Evolutionary conservation across 2,113 vertebrate species (phyloP).

Genomic region (Eublepharis macularius): DNA sequence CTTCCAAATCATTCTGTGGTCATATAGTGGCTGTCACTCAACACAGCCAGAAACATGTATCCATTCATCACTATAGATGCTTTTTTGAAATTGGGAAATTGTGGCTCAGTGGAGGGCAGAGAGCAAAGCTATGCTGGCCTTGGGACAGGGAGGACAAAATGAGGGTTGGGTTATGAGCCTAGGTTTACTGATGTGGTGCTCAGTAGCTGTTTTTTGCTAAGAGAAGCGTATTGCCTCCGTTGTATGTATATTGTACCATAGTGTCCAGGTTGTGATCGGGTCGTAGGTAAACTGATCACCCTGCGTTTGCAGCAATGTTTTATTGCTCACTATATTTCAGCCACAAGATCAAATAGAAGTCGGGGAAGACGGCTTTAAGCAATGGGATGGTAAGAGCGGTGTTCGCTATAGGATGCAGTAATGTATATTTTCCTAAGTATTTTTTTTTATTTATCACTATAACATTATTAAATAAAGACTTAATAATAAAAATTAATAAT

Average conservation of each 20-base stretch:
- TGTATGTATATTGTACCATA: slow-evolving; percentile 69
- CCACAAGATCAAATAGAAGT: slow-evolving; percentile 98
- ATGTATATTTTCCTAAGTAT: slow-evolving; percentile 70
- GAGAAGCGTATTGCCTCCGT: slow-evolving; percentile 29
- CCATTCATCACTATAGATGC: no score
- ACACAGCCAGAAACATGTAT: no score
- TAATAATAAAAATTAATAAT: slow-evolving; percentile 49
- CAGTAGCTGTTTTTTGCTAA: background rate
- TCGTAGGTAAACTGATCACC: slow-evolving; percentile 70
- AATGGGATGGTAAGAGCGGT: slow-evolving; percentile 95
- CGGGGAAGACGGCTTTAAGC: slow-evolving; percentile 98
- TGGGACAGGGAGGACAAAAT: background rate
- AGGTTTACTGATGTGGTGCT: accelerated
- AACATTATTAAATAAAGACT: slow-evolving; percentile 24
- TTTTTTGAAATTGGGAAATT: background rate
- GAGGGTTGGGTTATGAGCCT: background rate
- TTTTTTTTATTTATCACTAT: slow-evolving; percentile 26
- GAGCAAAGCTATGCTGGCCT: background rate
- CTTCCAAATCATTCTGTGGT: background rate
- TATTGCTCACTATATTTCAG: slow-evolving; percentile 93
- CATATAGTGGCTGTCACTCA: background rate
- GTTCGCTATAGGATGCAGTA: slow-evolving; percentile 80
- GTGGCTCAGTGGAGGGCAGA: background rate
- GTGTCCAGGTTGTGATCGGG: slow-evolving; percentile 78
- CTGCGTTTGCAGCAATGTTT: slow-evolving; percentile 79